A percentile compares a stretch with the other conserved stretches of the same genome.
Evolutionary conservation across 1,140 invertebrate species (phyloP).

Genomic region (Magallana angulata): DNA sequence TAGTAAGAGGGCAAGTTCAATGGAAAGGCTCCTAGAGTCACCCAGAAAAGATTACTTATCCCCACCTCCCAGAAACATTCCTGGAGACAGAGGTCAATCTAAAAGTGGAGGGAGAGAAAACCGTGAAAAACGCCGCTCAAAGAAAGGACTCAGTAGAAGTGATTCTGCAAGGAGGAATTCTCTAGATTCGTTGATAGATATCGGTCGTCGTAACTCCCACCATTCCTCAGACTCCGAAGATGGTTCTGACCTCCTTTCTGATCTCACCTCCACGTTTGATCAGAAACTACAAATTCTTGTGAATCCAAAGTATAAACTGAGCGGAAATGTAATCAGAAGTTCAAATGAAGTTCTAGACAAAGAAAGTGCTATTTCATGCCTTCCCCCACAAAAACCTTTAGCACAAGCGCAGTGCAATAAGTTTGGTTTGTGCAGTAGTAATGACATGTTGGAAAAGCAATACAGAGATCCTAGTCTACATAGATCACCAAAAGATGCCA

Average conservation of each 20-base stretch:
- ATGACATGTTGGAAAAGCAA: conserved; percentile 60
- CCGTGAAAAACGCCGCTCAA: conserved; percentile 43
- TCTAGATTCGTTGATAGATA: conserved; percentile 85
- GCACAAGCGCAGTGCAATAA: conserved; percentile 54
- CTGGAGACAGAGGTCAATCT: background rate
- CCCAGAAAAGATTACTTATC: conserved; percentile 20
- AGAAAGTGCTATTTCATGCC: conserved; percentile 27
- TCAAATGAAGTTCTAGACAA: conserved; percentile 46
- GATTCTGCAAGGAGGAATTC: conserved; percentile 80
- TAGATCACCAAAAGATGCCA: conserved; percentile 71
- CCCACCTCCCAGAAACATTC: background rate
- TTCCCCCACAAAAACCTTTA: conserved; percentile 63
- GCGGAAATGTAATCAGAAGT: conserved; percentile 50
- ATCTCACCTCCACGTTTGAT: conserved; percentile 88
- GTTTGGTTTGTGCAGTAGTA: conserved; percentile 57
- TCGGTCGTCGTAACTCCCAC: conserved; percentile 66
- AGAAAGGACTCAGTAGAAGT: conserved; percentile 57
- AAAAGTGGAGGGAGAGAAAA: conserved; percentile 40
- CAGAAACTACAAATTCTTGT: conserved; percentile 85
- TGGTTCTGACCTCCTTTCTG: conserved; percentile 83
- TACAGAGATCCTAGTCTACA: conserved; percentile 77
- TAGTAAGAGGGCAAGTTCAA: conserved; percentile 62
- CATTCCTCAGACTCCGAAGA: conserved; percentile 81
- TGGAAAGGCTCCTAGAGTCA: conserved; percentile 67
- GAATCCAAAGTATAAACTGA: conserved; percentile 72